Base-by-base conservation (phyloP, 2,113 vertebrate genomes). In the Polyodon spathula region DNA sequence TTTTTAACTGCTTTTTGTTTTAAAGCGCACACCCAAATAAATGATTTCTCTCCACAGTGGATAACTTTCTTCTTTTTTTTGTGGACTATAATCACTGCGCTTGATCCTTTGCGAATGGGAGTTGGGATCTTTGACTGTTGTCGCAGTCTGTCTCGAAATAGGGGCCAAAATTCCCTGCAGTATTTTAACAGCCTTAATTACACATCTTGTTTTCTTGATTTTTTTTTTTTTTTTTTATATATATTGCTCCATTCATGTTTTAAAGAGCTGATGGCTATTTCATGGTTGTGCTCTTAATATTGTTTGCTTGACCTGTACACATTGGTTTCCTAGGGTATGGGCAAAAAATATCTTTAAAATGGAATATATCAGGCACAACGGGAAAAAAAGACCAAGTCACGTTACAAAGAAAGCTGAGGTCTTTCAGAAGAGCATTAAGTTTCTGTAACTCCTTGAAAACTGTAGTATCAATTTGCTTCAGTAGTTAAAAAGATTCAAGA, bases 111-210 rank as follows among this genome's bases (percentile, higher is more conserved):
- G 61, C 59, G 63, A 70, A 68, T 66, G 58, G 54, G 75, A 78
- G 79, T 86, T 79, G 80, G 81, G 66, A 89, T 80, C 81, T 84
- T 77, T 88, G 93, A 96, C 93, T 95, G 92, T 94, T 91, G 67
- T 90, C 91, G 93, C 90, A 92, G 92, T 91, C 92, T 90, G 93
- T 94, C 84, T 90, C 84, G 92, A 86, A 88, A 92, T 87, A 93
- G 94, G 93, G 92, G 95, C 94, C 95, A 94, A 97, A 94, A 90
- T 90, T 88, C 91, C 96, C 89, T 93, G 93, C 96, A 97, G 96
- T 97, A 95, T 92, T 87, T 92, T 91, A 93, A 91, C 94, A 94
- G 95, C 95, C 93, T 98, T 98, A 98, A 97, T 90, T 85, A 91
- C 76, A 73, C 53, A 75, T 84, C 72, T 69, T 80, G 72, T 77